Evolutionary conservation across 2,113 vertebrate species (phyloP).

Genomic region (Rhodinocichla rosea): DNA sequence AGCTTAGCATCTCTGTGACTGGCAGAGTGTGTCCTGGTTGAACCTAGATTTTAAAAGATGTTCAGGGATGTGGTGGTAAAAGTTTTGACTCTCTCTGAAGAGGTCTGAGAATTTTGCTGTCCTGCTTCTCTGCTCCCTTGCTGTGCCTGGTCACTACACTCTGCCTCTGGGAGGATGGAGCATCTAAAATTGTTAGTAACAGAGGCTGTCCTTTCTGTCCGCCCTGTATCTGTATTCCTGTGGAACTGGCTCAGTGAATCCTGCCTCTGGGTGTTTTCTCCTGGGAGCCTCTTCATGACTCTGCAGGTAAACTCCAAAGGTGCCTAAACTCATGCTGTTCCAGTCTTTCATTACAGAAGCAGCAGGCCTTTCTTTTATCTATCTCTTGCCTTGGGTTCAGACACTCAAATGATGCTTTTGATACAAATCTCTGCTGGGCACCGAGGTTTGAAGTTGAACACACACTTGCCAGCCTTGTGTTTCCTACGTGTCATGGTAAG

Average conservation of each 20-base stretch:
- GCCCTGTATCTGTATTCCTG: fast-evolving
- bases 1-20: not conserved
- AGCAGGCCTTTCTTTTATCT: not conserved
- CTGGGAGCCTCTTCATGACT: not conserved
- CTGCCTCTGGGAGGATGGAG: not conserved
- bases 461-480: not conserved
- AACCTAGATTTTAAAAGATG: not conserved
- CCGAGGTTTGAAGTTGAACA: not conserved
- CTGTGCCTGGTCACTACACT: not conserved
- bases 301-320: not conserved
- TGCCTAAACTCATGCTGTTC: not conserved
- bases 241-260: not conserved
- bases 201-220: not conserved
- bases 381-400: not conserved
- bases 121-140: not conserved
- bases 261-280: not conserved
- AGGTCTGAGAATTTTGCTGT: not conserved
- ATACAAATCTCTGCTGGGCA: not conserved
- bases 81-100: not conserved
- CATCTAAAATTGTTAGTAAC: not conserved
- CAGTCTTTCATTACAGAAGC: not conserved
- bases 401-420: not conserved
- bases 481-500: not conserved
- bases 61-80: not conserved
- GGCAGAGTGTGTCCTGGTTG: not conserved